Evolutionary conservation across 2,113 vertebrate genomes (phyloP), one percentile per base, ranked within the genome.

Genomic region (Rhinichthys klamathensis): DNA sequence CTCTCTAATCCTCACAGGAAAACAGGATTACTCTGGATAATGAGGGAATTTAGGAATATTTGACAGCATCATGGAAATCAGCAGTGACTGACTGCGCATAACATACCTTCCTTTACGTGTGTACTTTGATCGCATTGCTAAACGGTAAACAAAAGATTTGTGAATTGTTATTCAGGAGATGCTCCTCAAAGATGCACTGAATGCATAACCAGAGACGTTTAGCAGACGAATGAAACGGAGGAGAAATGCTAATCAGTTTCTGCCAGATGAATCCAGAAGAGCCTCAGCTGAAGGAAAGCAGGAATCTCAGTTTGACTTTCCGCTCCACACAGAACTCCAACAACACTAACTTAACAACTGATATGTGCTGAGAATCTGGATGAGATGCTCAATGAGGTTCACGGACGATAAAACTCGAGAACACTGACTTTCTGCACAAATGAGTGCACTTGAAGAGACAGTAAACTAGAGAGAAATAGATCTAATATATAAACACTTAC

Each of bases 141-240:
- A 60, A 60, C 12, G 56, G 10, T 15, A 3, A 60, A 79, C 23
- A 38, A 60, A 60, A 60, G 16, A 32, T 58, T 23, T 76, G 46
- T 76, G 49, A 56, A 76, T 76, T 77, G 18, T 77, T 56, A 77
- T 56, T 30, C 46, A 56, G 27, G 27, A 1, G 25, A 23, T 10
- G 25, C 25, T 60, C 30, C 30, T 10, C 4, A 41, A 60, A 61
- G 76, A 79, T 16, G 76, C 76, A 25, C 54, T 79, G 54, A 79
- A 79, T 79, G 76, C 54, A 79, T 79, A 79, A 79, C 76, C 76
- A 60, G 32, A 61, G 21, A n/a, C 12, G 6, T 15, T 60, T 9
- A 75, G 46, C 46, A 30, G 44, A 49, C 6, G 44, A n/a, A 30
- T 15, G 44, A 44, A 30, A 65, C 12, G 1, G n/a, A 63, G 60